Evolutionary conservation across 2,888 invertebrate genomes (phyloP), one percentile per base, ranked within the genome.

Genomic region (Drosophila mercatorum): DNA sequence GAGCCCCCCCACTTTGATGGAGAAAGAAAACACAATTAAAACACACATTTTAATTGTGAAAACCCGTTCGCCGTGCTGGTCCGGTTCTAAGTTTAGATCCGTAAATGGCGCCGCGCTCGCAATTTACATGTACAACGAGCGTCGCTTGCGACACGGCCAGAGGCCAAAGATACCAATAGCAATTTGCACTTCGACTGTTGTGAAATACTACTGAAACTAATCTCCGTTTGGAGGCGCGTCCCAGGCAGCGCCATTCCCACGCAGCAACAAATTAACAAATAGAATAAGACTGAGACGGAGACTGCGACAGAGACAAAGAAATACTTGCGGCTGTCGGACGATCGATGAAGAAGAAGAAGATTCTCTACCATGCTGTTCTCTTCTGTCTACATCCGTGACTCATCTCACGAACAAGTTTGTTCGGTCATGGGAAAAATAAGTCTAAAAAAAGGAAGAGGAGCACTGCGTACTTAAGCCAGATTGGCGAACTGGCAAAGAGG

Each of bases 41-140:
- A 83, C 17, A 52, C 80, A 83, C 60, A 76, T 75, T 83, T 88
- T 83, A 85, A 85, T 88, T 86, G 78, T 78, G 31, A 12, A 86
- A 85, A 85, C 84, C 87, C 68, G 84, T 88, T 84, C 67, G 61
- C 34, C 55, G 55, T 26, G 22, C 22, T 22, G 26, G 78, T 66
- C 67, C 56, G 78, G 64, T 69, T 51, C 63, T 62, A 17, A 75
- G 84, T 65, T 70, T 60, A 64, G 70, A 41, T 75, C 88, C 86
- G 69, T 85, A 86, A 75, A 86, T 78, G 83, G 88, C 62, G 78
- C 68, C 72, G 46, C 70, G 66, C 66, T 78, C 62, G 72, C 66
- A 72, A 81, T 83, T 84, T 83, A 68, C 83, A 84, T 88, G 68
- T 10, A 34, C 34, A 57, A 57, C 69, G 68, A 81, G 68, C 79